These are phyloP conservation scores for Callorhinus ursinus DNA, from an alignment of 2,113 vertebrate genomes.

Conservation along the genomic window DNA sequence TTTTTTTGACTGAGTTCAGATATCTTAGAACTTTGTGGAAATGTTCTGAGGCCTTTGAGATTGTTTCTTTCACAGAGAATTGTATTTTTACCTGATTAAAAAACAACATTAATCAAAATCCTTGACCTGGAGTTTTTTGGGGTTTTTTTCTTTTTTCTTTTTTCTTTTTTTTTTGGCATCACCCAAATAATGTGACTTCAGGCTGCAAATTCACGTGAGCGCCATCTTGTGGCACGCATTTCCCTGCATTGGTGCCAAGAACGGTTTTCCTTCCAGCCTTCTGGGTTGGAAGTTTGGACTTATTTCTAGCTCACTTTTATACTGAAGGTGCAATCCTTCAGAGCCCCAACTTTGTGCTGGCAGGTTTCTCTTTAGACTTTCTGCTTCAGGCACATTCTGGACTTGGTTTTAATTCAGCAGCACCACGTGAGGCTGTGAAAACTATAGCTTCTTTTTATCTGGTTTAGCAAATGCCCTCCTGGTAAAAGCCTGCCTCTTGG, in stretches of 20 bases:
- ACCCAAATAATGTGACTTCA: not conserved
- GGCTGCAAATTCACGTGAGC: not conserved
- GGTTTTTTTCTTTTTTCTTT: not conserved
- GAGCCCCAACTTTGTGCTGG: not conserved
- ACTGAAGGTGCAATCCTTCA: not conserved
- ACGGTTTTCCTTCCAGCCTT: not conserved
- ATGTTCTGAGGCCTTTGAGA: constrained; percentile 50
- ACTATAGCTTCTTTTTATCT: not conserved
- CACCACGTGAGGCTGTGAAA: not conserved
- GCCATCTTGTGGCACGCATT: not conserved
- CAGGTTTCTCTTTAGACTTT: not conserved
- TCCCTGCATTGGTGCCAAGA: not conserved
- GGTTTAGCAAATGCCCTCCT: not conserved
- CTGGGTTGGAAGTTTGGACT: not conserved
- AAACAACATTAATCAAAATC: constrained; percentile 39
- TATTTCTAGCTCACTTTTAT: not conserved
- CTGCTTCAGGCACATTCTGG: not conserved
- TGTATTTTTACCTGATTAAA: constrained; percentile 35
- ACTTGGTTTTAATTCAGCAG: not conserved
- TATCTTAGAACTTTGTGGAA: constrained; percentile 20
- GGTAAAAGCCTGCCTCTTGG: not conserved
- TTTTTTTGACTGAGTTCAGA: not conserved
- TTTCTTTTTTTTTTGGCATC: not conserved
- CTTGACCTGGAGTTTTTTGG: not conserved
- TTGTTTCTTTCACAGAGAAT: constrained; percentile 35